A percentile compares a stretch with the other conserved stretches of the same genome.
Evolutionary conservation across 1,140 invertebrate genomes (phyloP).

Genomic region (Drosophila seguyi): DNA sequence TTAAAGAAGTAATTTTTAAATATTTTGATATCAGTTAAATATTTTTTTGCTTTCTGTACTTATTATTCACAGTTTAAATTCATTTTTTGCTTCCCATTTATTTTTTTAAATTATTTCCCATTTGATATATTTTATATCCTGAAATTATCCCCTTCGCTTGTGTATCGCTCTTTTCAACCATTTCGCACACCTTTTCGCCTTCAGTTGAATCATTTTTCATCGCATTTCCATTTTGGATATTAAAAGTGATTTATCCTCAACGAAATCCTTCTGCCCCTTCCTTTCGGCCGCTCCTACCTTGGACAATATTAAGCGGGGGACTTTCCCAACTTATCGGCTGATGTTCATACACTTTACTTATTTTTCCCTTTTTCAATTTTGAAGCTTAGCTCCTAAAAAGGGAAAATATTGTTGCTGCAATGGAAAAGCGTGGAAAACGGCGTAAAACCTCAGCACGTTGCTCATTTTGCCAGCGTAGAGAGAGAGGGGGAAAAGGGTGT

Average conservation of each 20-base stretch:
- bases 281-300: conserved; percentile 2
- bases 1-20: too few relatives aligned
- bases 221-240: conserved; percentile 29
- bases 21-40: neutral
- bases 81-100: neutral
- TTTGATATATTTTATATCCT: neutral
- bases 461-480: conserved; percentile 8
- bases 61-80: neutral
- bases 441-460: conserved; percentile 18
- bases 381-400: conserved; percentile 17
- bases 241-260: conserved; percentile 26
- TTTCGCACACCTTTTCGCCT: conserved; percentile 6
- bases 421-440: conserved; percentile 21
- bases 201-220: conserved; percentile 20
- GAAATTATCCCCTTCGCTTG: neutral
- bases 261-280: neutral
- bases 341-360: conserved; percentile 4
- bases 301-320: conserved; percentile 7
- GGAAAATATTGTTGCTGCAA: conserved; percentile 3
- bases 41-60: neutral
- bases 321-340: conserved; percentile 41
- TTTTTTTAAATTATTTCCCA: neutral
- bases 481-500: neutral
- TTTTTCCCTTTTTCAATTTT: conserved; percentile 1
- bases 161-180: neutral